Evolutionary conservation across 1,140 invertebrate species (phyloP).

Genomic region (Drosophila aff.): DNA sequence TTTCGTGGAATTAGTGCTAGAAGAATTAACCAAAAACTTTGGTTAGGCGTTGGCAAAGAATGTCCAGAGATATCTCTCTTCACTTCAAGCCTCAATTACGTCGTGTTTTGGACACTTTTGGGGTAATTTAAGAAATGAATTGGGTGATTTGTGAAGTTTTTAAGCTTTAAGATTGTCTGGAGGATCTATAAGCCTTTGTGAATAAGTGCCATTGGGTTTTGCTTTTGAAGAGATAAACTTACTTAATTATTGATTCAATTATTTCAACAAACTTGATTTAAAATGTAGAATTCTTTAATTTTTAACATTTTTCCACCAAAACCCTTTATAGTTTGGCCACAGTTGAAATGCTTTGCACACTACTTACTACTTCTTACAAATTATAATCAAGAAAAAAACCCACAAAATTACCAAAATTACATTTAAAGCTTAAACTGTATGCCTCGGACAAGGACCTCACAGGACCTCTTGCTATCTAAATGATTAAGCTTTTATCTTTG

Average conservation of each 20-base stretch:
- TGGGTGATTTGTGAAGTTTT: not conserved
- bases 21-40: constrained; percentile 64
- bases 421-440: constrained; percentile 10
- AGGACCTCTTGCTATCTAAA: constrained; percentile 8
- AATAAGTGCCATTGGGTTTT: not conserved
- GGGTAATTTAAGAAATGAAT: not conserved
- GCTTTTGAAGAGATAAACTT: not conserved
- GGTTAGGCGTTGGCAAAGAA: constrained; percentile 34
- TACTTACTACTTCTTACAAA: not conserved
- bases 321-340: not conserved
- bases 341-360: not conserved
- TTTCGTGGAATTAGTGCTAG: constrained; percentile 50
- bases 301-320: not conserved
- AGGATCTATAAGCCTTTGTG: not conserved
- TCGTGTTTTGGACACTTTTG: not conserved
- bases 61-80: constrained; percentile 23
- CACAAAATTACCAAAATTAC: constrained; percentile 2
- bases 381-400: not conserved
- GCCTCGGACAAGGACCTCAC: not conserved
- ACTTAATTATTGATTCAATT: not conserved
- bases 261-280: not conserved
- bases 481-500: constrained; percentile 35
- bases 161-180: not conserved
- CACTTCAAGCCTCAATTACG: constrained; percentile 31
- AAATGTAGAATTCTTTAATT: not conserved